phyloP scores from a whole-genome alignment of 2,113 vertebrate species.

The Grallaria varia region DNA sequence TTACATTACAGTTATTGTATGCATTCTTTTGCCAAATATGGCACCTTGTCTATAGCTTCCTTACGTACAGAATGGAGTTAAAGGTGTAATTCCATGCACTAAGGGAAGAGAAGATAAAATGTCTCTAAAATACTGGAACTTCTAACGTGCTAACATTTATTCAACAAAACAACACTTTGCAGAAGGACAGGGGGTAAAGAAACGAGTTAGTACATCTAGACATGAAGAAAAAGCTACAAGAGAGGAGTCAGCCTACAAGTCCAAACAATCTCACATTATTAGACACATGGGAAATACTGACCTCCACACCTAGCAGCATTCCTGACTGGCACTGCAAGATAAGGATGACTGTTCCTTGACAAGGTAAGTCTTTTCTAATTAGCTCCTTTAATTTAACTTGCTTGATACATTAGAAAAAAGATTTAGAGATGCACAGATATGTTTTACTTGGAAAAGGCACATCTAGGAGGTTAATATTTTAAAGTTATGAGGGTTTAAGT shows the following conservation, averaged over 20 bases:
- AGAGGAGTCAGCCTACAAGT: background rate
- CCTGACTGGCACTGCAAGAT: background rate
- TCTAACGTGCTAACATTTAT: background rate
- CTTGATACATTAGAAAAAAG: background rate
- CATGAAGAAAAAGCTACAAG: background rate
- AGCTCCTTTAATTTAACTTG: background rate
- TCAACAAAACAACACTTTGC: background rate
- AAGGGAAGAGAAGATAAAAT: background rate
- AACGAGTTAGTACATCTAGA: background rate
- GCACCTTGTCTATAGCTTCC: slow-evolving; percentile 36
- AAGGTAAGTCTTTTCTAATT: background rate
- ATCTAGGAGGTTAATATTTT: background rate
- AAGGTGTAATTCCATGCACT: background rate
- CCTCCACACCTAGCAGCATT: background rate
- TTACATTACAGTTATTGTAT: slow-evolving; percentile 70
- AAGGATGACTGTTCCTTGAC: background rate
- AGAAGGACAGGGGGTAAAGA: background rate
- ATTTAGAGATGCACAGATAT: background rate
- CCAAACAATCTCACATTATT: background rate
- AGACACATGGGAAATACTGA: background rate
- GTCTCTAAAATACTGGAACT: background rate
- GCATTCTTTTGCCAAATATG: slow-evolving; percentile 82
- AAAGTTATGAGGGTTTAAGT: background rate
- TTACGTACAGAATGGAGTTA: slow-evolving; percentile 30
- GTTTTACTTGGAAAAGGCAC: background rate